Base-by-base conservation (phyloP, 64 coral and sea anemone genomes). In the Actinia tenebrosa region DNA sequence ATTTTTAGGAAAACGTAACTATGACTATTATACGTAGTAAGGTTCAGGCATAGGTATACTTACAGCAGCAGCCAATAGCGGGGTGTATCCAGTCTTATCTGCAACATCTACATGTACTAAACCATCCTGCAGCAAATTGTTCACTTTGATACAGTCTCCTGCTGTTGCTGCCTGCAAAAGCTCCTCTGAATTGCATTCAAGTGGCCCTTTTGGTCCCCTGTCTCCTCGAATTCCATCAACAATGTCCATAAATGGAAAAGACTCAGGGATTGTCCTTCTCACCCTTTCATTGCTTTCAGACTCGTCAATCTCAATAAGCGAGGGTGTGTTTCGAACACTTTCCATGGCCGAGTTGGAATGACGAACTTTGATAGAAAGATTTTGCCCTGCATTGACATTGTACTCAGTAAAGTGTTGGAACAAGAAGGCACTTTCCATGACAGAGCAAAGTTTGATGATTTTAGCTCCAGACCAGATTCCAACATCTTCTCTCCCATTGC, bases 51-150 rank as follows among this genome's bases (percentile, higher is more conserved):
- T 7, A n/a, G 5, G 22, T 44, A 50, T 60, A 94, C 95, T 90
- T 78, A 98, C 95, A 3, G 92, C 85, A 44, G 95, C 92, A 63
- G 95, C 95, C 1, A 98, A 60, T 9, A 98, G 80, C 15, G 92
- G 92, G n/a, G 95, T 98, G 53, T 94, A 98, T n/a, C 95, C 95
- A 58, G 95, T 98, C 89, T 98, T 98, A 78, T 98, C 95, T 45
- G 95, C 95, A 78, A 98, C 92, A 86, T 98, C 95, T 47, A 98
- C 95, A 87, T 98, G 92, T 20, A 98, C 87, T 47, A 77, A 84
- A 27, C 88, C 92, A 84, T 87, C 91, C 53, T 98, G 89, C 44
- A 98, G 85, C 61, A 98, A 89, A 54, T 82, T 75, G 2, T 66
- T 84, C 25, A 98, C 89, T 56, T 87, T 84, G 53, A 94, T 56